phyloP scores from a whole-genome alignment of 2,113 vertebrate species.

The Conger conger region DNA sequence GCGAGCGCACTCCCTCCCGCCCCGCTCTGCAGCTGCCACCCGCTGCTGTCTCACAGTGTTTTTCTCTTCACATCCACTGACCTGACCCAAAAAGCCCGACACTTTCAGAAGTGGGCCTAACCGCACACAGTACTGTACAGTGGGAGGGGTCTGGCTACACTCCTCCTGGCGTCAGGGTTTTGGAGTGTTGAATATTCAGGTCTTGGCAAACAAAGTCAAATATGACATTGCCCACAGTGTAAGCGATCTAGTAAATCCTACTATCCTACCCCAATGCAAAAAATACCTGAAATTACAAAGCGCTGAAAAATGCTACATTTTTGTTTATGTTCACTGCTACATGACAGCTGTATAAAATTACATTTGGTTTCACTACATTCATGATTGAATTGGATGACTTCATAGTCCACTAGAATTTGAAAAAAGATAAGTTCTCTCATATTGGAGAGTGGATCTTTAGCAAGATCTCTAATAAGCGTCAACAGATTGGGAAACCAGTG shows the following conservation, averaged over 20 bases:
- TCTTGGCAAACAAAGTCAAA: background rate
- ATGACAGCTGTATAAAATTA: background rate
- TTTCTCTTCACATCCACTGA: too few relatives aligned
- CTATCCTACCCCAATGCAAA: background rate
- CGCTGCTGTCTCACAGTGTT: too few relatives aligned
- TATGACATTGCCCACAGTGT: background rate
- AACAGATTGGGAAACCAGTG: background rate
- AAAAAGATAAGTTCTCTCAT: background rate
- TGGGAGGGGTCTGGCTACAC: background rate
- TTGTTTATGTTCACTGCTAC: background rate
- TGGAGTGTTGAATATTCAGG: background rate
- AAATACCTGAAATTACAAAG: background rate
- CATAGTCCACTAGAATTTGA: background rate
- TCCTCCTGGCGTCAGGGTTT: too few relatives aligned
- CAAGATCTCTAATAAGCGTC: background rate
- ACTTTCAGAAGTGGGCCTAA: background rate
- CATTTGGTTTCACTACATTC: background rate
- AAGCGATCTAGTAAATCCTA: background rate
- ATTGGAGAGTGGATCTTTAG: background rate
- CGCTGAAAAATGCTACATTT: background rate
- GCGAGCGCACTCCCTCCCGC: too few relatives aligned
- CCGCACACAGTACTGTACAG: background rate
- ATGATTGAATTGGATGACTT: background rate
- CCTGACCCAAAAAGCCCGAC: background rate
- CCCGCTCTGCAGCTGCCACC: too few relatives aligned